These are phyloP conservation scores for Rhegmatorhina hoffmannsi DNA, from an alignment of 2,113 vertebrate species.

Conservation along the genomic window DNA sequence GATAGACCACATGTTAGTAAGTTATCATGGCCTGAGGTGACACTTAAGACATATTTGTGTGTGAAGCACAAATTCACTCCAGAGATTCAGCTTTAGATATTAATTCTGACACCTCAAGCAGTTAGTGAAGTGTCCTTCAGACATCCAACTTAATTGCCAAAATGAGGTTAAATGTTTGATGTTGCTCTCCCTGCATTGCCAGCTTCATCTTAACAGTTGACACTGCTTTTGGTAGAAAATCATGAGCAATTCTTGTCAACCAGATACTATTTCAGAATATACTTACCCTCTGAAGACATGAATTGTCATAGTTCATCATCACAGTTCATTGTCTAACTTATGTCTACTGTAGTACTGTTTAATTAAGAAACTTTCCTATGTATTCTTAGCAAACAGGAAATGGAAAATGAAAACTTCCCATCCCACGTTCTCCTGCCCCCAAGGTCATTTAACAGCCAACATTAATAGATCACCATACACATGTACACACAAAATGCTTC, in stretches of 20 bases:
- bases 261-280: neutral
- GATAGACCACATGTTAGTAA: neutral
- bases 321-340: neutral
- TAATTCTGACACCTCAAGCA: neutral
- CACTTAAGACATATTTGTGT: neutral
- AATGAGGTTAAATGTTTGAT: neutral
- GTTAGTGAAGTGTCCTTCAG: neutral
- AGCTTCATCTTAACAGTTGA: neutral
- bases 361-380: neutral
- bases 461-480: neutral
- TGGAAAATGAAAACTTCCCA: neutral
- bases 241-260: neutral
- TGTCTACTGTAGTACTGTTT: neutral
- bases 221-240: neutral
- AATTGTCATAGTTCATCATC: neutral
- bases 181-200: neutral
- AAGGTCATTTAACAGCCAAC: neutral
- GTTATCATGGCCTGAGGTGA: neutral
- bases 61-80: neutral
- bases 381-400: constrained; percentile 1
- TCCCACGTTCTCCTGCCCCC: neutral
- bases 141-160: neutral
- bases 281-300: neutral
- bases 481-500: neutral
- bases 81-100: neutral